These are phyloP conservation scores for Trichopria drosophilae DNA, from an alignment of 2,888 invertebrate genomes.

Conservation along the genomic window DNA sequence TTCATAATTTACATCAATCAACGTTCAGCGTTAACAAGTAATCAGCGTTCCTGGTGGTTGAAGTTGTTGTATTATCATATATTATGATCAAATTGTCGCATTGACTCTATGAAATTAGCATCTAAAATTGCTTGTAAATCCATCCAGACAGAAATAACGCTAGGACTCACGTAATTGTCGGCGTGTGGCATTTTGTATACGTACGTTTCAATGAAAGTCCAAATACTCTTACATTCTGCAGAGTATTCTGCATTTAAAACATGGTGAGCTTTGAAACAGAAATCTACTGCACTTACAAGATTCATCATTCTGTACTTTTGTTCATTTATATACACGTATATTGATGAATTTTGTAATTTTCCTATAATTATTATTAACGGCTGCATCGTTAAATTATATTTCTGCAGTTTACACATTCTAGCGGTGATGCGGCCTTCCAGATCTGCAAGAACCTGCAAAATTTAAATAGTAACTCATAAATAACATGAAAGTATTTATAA, in stretches of 20 bases:
- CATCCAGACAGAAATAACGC: neutral
- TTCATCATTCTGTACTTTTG: neutral
- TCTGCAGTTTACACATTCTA: neutral
- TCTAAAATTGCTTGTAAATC: too few species aligned
- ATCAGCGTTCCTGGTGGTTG: too few species aligned
- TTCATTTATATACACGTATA: neutral
- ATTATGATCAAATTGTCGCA: too few species aligned
- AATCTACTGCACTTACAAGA: slow-evolving; percentile 1
- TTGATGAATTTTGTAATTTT: neutral
- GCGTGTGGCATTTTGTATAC: neutral
- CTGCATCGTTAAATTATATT: neutral
- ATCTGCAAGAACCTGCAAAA: neutral
- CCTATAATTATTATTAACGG: neutral
- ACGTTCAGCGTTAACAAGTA: too few species aligned
- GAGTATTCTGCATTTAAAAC: neutral
- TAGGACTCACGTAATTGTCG: neutral
- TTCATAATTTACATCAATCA: too few species aligned
- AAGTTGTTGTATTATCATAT: too few species aligned
- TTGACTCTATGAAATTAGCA: too few species aligned
- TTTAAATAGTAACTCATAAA: too few species aligned
- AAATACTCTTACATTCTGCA: neutral
- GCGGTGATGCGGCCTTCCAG: neutral
- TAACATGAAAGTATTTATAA: too few species aligned
- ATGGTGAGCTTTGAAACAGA: neutral
- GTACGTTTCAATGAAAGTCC: neutral